Conservation (phyloP, 1,140 invertebrate genomes). For the Dendrolimus kikuchii region DNA sequence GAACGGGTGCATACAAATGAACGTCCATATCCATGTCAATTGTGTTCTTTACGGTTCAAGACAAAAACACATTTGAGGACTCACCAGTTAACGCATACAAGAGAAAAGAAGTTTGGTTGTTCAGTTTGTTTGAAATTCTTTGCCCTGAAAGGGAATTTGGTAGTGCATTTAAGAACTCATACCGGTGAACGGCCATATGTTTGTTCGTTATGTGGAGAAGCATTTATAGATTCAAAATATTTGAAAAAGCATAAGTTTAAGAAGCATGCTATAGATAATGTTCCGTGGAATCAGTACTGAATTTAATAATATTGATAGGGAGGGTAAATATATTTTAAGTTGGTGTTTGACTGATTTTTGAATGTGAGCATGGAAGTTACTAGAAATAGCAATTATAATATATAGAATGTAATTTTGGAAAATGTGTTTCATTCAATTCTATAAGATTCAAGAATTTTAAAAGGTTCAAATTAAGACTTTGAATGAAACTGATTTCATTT, state of each 20-base stretch:
- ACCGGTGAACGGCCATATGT: conserved; percentile 77
- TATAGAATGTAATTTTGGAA: too few relatives aligned
- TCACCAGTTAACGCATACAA: conserved; percentile 71
- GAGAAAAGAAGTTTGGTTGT: conserved; percentile 71
- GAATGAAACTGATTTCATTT: too few relatives aligned
- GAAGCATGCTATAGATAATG: conserved; percentile 64
- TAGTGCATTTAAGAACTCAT: conserved; percentile 68
- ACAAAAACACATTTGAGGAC: conserved; percentile 72
- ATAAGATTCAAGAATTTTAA: too few relatives aligned
- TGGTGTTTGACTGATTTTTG: too few relatives aligned
- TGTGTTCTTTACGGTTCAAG: conserved; percentile 72
- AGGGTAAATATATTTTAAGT: too few relatives aligned
- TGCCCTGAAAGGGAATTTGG: conserved; percentile 64
- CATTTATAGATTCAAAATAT: conserved; percentile 71
- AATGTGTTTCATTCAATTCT: too few relatives aligned
- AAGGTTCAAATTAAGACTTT: too few relatives aligned
- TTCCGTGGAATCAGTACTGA: conserved; percentile 58
- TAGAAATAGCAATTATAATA: too few relatives aligned
- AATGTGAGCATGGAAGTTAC: too few relatives aligned
- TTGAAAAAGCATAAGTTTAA: conserved; percentile 68
- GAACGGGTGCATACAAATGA: conserved; percentile 73
- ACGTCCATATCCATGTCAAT: conserved; percentile 68
- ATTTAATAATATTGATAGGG: too few relatives aligned
- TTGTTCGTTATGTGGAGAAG: conserved; percentile 76
- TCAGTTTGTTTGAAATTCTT: conserved; percentile 72